A percentile compares a stretch with the other conserved stretches of the same genome.
These are phyloP conservation scores for Antennarius maculatus DNA, from an alignment of 2,797 vertebrate species.

Conservation along the genomic window DNA sequence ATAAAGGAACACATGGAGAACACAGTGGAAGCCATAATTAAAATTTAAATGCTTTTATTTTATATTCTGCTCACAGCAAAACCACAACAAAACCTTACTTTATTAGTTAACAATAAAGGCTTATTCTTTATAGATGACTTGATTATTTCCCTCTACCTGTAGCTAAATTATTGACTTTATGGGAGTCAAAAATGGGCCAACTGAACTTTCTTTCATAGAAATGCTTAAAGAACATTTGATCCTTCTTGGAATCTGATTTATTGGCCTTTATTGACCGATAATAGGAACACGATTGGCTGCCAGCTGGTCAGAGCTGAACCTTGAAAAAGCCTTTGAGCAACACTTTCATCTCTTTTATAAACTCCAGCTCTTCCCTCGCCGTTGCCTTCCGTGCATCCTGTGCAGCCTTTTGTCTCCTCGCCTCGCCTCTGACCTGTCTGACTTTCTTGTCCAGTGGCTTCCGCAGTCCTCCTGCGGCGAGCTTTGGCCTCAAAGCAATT, in stretches of 20 bases:
- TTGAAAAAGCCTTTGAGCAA: not conserved
- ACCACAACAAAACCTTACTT: too few relatives aligned
- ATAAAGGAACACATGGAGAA: not conserved
- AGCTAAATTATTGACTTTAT: too few relatives aligned
- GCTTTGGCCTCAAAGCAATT: constrained; percentile 55
- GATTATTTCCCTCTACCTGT: too few relatives aligned
- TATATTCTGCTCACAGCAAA: too few relatives aligned
- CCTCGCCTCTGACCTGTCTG: constrained; percentile 11
- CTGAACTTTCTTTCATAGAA: too few relatives aligned
- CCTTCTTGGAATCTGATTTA: not conserved
- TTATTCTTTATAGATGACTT: too few relatives aligned
- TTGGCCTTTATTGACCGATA: not conserved
- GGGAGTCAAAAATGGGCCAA: too few relatives aligned
- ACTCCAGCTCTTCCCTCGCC: not conserved
- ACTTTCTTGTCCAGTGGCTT: constrained; percentile 15
- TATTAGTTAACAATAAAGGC: too few relatives aligned
- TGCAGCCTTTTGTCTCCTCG: not conserved
- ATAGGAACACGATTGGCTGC: not conserved
- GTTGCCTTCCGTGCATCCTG: not conserved
- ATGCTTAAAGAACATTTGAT: too few relatives aligned
- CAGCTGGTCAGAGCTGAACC: not conserved
- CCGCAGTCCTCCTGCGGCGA: constrained; percentile 9
- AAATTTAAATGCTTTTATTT: not conserved
- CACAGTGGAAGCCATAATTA: not conserved
- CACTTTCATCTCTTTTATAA: not conserved